Base-by-base conservation (phyloP, 2,888 invertebrate species). In the Drosophila paranaensis region DNA sequence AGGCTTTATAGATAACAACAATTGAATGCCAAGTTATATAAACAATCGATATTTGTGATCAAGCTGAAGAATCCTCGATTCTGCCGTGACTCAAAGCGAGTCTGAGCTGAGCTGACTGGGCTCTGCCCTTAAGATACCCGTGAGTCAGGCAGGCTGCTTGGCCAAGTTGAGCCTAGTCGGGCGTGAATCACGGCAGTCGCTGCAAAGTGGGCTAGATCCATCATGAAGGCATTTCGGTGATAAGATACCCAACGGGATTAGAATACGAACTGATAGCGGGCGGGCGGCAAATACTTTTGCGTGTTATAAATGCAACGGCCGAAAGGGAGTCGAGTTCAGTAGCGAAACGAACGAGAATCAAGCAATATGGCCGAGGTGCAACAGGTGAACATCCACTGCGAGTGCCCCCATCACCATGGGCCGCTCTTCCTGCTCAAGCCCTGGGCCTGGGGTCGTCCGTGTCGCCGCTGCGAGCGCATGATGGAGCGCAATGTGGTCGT, bases 381-480 rank as follows among this genome's bases (percentile, higher is more conserved):
- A 42, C 77, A 70, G 37, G 68, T 90, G 6, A 78, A 85, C 57
- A 65, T 89, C 10, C 60, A 74, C 25, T 77, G 71, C 69, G 88
- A 90, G 37, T 90, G 89, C 71, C 61, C 79, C 48, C 90, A 90
- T 64, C 79, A 81, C 0, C 82, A 62, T 13, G 81, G 84, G 20
- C 64, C 72, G 3, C 43, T 88, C 27, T 76, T 66, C 30, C 10
- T 74, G 13, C 48, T 83, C 0, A 43, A 60, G 5, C 81, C 83
- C 8, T 79, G 72, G 85, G 78, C 60, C 14, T 81, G 81, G 70
- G 78, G 71, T 27, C 74, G 77, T 35, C 91, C 84, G 5, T 90
- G 91, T 42, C 80, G 88, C 6, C 75, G 74, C 42, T 90, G 90
- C 30, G 51, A 67, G 10, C 85, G 90, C 55, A 82, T 88, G 81